Base-by-base conservation (phyloP, 2,113 vertebrate species). In the Hippocampus mohnikei region DNA sequence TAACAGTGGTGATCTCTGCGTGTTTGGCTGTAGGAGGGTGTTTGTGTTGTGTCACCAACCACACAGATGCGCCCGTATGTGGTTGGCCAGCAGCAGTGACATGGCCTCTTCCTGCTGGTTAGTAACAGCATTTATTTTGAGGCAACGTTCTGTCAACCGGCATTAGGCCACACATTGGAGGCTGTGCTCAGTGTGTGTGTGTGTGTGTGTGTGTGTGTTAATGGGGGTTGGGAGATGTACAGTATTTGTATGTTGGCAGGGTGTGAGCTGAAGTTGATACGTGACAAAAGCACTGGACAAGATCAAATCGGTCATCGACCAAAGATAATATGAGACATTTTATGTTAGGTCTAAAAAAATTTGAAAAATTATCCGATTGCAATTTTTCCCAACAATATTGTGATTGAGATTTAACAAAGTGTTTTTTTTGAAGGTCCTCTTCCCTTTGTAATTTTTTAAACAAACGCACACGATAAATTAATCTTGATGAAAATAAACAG, bases 71-170 rank as follows among this genome's bases (percentile, higher is more conserved):
- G 12, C n/a, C 29, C 15, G 7, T 65, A 11, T 25, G 33, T 56
- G 52, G 33, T n/a, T 67, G 52, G 52, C 13, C 33, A 41, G 37
- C 50, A 25, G 37, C 33, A 58, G 63, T 65, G 63, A 65, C 41
- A 25, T 65, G 40, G 41, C 42, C 41, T 16, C 15, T 25, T 7
- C 41, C 13, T 65, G 63, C 20, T 65, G 41, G 41, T 65, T 65
- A 65, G 41, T 65, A 65, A 44, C 63, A 16, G 12, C 63, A 25
- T 65, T 65, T 65, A 65, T 65, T 44, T 37, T 65, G 46, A 44
- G 46, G 41, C 63, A 42, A 46, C 41, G 15, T 16, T 63, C 37
- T 42, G 63, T 65, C 63, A 65, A 44, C n/a, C 7, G 25, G 63
- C 42, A 46, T 46, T 40, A 46, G 3, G 23, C 42, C 41, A 65